Evolutionary conservation across 2,797 vertebrate species (phyloP).

Genomic region (Balearica regulorum): DNA sequence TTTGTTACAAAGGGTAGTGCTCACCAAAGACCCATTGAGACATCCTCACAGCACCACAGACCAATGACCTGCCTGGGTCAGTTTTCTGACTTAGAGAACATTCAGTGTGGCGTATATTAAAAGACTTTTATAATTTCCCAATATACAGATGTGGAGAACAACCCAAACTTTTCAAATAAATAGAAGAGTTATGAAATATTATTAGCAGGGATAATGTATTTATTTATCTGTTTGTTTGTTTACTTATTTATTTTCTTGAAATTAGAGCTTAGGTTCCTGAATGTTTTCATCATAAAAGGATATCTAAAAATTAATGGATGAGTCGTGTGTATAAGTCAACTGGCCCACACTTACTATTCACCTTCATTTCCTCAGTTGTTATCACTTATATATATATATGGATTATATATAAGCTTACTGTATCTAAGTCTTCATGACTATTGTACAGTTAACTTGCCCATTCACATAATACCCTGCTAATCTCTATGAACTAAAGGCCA

Average conservation of each 20-base stretch:
- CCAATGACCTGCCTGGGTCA: background rate
- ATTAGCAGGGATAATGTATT: background rate
- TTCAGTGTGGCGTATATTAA: background rate
- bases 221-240: background rate
- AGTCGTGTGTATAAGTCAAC: accelerated
- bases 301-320: background rate
- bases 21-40: background rate
- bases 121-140: background rate
- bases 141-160: background rate
- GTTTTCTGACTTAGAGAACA: background rate
- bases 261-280: background rate
- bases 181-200: background rate
- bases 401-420: no score
- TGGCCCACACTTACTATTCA: background rate
- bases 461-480: background rate
- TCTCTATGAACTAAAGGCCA: background rate
- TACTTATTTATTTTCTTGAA: background rate
- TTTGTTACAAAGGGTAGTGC: background rate
- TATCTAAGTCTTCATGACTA: background rate
- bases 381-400: background rate
- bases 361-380: background rate
- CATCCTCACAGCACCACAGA: background rate
- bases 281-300: background rate
- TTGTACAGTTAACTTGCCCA: background rate
- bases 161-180: background rate